phyloP scores from a whole-genome alignment of 2,797 vertebrate genomes.

The Toxotes lorentzi region DNA sequence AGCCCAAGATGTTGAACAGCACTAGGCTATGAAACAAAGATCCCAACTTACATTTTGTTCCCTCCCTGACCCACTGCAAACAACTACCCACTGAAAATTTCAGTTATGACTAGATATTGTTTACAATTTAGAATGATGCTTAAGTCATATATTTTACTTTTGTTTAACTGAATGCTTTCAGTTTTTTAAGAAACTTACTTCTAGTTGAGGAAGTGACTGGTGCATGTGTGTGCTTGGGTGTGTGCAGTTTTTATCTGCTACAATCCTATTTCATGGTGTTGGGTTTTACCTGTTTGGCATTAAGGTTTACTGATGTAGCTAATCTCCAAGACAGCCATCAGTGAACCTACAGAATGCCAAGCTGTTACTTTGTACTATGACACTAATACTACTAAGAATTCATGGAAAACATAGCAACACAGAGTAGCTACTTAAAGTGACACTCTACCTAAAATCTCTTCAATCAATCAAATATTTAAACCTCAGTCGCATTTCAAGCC shows the following conservation, averaged over 20 bases:
- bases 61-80: neutral
- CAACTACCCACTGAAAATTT: neutral
- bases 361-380: conserved; percentile 48
- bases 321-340: conserved; percentile 73
- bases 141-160: conserved; percentile 4
- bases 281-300: conserved; percentile 70
- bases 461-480: neutral
- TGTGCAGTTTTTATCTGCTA: conserved; percentile 64
- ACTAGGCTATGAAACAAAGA: neutral
- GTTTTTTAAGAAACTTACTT: conserved; percentile 14
- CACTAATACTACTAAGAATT: conserved; percentile 62
- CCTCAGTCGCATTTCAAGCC: neutral
- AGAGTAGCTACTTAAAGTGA: neutral
- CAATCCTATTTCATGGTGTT: conserved; percentile 72
- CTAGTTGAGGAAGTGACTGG: conserved; percentile 39
- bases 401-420: conserved; percentile 19
- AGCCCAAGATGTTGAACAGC: too few relatives aligned
- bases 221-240: neutral
- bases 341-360: conserved; percentile 58
- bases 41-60: neutral
- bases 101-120: neutral
- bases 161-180: conserved; percentile 19
- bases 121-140: neutral
- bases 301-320: conserved; percentile 67
- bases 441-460: neutral